Base-by-base conservation (phyloP, 2,113 vertebrate genomes). In the Brachionichthys hirsutus region DNA sequence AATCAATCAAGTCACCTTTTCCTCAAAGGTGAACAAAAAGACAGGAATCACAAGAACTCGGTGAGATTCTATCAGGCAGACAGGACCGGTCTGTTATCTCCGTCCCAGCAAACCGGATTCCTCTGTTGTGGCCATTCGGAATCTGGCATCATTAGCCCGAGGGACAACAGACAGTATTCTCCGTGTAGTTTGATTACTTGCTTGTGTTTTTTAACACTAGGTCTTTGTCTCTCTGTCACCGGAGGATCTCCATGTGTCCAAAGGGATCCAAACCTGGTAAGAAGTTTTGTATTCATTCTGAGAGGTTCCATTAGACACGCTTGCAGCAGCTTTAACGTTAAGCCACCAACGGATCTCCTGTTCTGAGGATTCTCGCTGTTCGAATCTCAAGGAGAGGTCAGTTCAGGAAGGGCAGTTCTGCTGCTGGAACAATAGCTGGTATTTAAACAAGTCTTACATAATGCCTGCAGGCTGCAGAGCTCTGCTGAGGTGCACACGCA, bases 401-500 rank as follows among this genome's bases (percentile, higher is more conserved):
- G 67, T 2, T 36, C 88, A 90, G 89, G 86, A 88, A 88, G 78
- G 75, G 78, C 79, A 67, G 72, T 57, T 19, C 62, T 43, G 50
- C 45, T 30, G 1, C 72, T 77, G 64, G 77, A 89, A 90, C 88
- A 90, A 90, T 86, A 70, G 81, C 77, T 70, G 62, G 81, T 81
- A 68, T 80, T 78, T 81, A 81, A 88, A 86, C 81, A 83, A 49
- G 20, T 41, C 68, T 87, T 87, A 67, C 52, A 22, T 80, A 87
- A 89, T 45, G 0, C 17, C 24, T 57, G 35, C 51, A 65, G 70
- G 45, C 74, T 72, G 51, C 64, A 54, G 62, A 19, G 69, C 68
- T 61, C 70, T 62, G 53, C 45, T 60, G 50, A 48, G 20, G 48
- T 49, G 16, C 54, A 59, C 45, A 8, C 30, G 62, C 73, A 65